These are phyloP conservation scores for Hycleus phaleratus DNA, from an alignment of 1,140 invertebrate species.

Conservation along the genomic window DNA sequence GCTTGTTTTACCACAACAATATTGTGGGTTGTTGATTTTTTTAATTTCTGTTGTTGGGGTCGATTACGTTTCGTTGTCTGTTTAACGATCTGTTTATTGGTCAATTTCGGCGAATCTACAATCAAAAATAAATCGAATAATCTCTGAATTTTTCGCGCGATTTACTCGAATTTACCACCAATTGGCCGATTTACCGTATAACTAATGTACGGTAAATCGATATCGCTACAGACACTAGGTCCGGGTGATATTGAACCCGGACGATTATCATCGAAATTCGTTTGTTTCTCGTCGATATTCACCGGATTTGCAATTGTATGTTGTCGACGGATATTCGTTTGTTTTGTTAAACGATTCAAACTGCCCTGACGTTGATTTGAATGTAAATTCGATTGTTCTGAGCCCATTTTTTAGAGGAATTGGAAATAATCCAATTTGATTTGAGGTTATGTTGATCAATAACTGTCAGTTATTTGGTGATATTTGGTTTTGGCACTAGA, in stretches of 20 bases:
- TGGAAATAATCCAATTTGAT: too few relatives aligned
- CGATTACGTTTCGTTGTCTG: constrained; percentile 27
- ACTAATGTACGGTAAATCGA: constrained; percentile 89
- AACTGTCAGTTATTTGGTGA: too few relatives aligned
- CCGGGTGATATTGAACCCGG: constrained; percentile 70
- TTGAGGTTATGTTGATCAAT: too few relatives aligned
- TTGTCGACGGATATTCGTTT: constrained; percentile 43
- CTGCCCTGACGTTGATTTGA: too few relatives aligned
- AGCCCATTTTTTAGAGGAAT: too few relatives aligned
- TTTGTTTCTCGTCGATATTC: constrained; percentile 21
- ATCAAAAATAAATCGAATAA: not conserved
- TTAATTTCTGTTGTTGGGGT: constrained; percentile 18
- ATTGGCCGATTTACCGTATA: constrained; percentile 90
- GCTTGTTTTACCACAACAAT: constrained; percentile 81
- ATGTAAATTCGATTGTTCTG: too few relatives aligned
- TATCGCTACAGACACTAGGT: constrained; percentile 79
- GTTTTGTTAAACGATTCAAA: constrained; percentile 18
- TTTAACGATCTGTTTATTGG: constrained; percentile 46
- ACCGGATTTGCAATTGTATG: constrained; percentile 51
- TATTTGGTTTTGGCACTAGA: too few relatives aligned
- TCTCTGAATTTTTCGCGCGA: not conserved
- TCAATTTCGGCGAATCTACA: constrained; percentile 66
- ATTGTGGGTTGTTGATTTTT: constrained; percentile 45
- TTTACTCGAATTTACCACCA: constrained; percentile 49
- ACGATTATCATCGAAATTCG: constrained; percentile 36